Percentiles rank a stretch among this genome's conserved stretches.
phyloP scores from a whole-genome alignment of 2,888 invertebrate species.

The Drosophila vallismaia region DNA sequence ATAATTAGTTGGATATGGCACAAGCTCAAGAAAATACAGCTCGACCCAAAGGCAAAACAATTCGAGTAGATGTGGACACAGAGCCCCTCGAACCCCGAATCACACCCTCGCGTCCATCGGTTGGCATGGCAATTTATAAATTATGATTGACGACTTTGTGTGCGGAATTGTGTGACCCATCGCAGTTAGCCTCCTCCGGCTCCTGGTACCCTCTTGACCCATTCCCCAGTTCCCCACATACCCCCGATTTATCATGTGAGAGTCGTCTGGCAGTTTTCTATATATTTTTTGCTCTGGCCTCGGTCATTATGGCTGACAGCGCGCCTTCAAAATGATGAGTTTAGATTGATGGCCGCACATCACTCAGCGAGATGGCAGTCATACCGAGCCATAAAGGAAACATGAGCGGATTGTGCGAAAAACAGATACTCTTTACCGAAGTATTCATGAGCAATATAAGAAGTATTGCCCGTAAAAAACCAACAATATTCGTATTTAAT shows the following conservation, averaged over 20 bases:
- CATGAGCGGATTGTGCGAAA: neutral
- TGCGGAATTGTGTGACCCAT: conserved; percentile 72
- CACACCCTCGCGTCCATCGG: conserved; percentile 29
- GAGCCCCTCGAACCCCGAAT: neutral
- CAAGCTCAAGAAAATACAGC: conserved; percentile 15
- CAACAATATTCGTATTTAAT: too few relatives aligned
- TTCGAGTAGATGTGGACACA: conserved; percentile 8
- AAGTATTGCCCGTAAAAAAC: neutral
- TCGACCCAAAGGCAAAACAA: conserved; percentile 20
- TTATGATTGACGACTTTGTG: conserved; percentile 73
- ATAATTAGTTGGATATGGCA: conserved; percentile 67
- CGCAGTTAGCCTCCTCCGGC: conserved; percentile 39
- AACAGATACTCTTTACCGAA: conserved; percentile 13
- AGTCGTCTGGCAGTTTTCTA: conserved; percentile 50
- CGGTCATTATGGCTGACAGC: conserved; percentile 77
- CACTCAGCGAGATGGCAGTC: conserved; percentile 62
- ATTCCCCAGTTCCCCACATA: neutral
- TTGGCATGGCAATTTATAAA: conserved; percentile 65
- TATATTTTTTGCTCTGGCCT: conserved; percentile 65
- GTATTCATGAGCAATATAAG: neutral
- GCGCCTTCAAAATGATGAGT: conserved; percentile 79
- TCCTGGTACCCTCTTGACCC: neutral
- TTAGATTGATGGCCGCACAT: conserved; percentile 77
- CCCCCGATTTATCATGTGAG: conserved; percentile 4
- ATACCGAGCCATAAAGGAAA: conserved; percentile 13